A percentile compares a stretch with the other conserved stretches of the same genome.
These are phyloP conservation scores for Tringa solitaria DNA, from an alignment of 2,113 vertebrate genomes.

Conservation along the genomic window DNA sequence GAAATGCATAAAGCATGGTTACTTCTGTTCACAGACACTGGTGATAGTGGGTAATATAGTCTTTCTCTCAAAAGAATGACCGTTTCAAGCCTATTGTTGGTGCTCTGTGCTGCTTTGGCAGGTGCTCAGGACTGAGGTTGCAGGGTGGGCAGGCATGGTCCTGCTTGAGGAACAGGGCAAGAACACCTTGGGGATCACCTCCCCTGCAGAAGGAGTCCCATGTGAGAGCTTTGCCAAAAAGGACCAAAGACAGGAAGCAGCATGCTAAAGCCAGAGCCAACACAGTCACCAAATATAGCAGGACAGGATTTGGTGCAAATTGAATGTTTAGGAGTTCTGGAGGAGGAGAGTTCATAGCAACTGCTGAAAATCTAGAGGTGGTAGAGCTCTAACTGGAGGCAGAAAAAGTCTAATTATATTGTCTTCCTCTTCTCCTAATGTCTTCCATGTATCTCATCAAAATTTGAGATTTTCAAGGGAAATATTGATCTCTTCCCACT, in stretches of 20 bases:
- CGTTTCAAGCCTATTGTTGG: not conserved
- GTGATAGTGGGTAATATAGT: not conserved
- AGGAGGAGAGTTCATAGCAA: not conserved
- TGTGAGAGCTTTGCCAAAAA: not conserved
- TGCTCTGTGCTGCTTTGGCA: not conserved
- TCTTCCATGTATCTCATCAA: not conserved
- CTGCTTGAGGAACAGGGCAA: not conserved
- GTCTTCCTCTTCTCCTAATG: not conserved
- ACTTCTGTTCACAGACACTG: not conserved
- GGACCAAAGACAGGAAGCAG: not conserved
- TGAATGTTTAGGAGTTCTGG: not conserved
- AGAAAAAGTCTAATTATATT: not conserved
- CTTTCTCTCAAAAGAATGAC: not conserved
- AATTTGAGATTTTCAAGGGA: not conserved
- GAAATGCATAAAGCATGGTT: not conserved
- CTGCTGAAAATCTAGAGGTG: not conserved
- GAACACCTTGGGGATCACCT: fast-evolving
- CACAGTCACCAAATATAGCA: not conserved
- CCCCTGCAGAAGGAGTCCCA: not conserved
- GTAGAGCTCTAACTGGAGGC: not conserved
- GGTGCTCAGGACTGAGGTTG: not conserved
- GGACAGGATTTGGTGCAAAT: not conserved
- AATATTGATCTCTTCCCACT: not conserved
- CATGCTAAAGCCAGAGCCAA: not conserved
- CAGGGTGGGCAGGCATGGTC: not conserved